These are phyloP conservation scores for Orycteropus afer DNA, from an alignment of 2,113 vertebrate species.

Conservation along the genomic window DNA sequence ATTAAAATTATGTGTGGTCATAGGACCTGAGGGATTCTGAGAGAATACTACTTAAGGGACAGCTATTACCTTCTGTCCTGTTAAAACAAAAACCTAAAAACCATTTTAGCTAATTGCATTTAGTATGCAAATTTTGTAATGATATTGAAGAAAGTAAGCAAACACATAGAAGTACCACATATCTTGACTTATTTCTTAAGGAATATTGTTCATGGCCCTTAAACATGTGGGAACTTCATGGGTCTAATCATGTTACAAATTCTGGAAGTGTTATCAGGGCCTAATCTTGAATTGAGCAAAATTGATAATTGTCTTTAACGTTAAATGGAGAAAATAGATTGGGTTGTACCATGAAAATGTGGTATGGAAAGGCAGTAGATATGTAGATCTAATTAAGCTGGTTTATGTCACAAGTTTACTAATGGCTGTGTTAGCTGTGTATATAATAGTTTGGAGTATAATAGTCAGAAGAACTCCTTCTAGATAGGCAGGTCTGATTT, in stretches of 20 bases:
- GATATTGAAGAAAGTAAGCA: background rate
- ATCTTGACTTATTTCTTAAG: background rate
- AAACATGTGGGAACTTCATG: background rate
- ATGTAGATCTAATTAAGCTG: background rate
- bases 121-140: background rate
- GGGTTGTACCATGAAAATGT: background rate
- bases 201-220: background rate
- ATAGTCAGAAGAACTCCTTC: background rate
- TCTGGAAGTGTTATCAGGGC: background rate
- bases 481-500: background rate
- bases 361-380: background rate
- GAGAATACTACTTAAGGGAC: background rate
- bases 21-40: background rate
- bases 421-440: no score
- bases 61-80: background rate
- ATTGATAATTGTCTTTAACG: background rate
- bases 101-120: background rate
- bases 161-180: background rate
- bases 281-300: background rate
- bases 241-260: background rate
- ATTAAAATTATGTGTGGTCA: background rate
- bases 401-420: background rate
- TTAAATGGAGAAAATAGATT: background rate
- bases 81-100: background rate
- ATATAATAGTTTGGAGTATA: background rate